Evolutionary conservation across 2,113 vertebrate species (phyloP).

Genomic region (Pelvicachromis taeniatus): DNA sequence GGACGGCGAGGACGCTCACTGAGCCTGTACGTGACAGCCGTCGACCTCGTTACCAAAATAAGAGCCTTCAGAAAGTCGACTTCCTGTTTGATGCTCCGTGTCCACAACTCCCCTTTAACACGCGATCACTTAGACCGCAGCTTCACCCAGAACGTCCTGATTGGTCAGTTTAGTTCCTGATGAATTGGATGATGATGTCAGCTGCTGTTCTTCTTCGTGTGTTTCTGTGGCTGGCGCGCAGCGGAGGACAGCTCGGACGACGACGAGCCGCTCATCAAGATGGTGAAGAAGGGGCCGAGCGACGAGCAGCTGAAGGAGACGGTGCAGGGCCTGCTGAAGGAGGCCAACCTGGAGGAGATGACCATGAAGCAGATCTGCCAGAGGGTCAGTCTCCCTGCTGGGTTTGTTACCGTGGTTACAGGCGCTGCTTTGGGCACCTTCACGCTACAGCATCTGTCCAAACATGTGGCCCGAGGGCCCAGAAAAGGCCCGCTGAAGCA

Average conservation of each 20-base stretch:
- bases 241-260: slow-evolving; percentile 90
- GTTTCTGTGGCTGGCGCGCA: neutral
- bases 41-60: neutral
- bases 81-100: neutral
- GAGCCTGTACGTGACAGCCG: neutral
- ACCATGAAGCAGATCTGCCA: slow-evolving; percentile 98
- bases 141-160: neutral
- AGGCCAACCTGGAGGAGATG: slow-evolving; percentile 89
- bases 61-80: neutral
- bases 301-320: slow-evolving; percentile 87
- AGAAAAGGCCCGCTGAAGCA: no score
- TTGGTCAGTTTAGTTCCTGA: neutral
- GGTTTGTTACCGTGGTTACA: neutral
- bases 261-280: slow-evolving; percentile 90
- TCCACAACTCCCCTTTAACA: no score
- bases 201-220: neutral
- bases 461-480: neutral
- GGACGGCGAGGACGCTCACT: no score
- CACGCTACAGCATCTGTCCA: neutral
- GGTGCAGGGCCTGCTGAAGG: slow-evolving; percentile 83
- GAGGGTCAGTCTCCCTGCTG: slow-evolving; percentile 69
- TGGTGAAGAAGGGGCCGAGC: slow-evolving; percentile 84
- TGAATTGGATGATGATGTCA: neutral
- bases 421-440: neutral
- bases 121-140: neutral